A percentile compares a stretch with the other conserved stretches of the same genome.
phyloP scores from a whole-genome alignment of 2,797 vertebrate species.

The Chrysocyon brachyurus region DNA sequence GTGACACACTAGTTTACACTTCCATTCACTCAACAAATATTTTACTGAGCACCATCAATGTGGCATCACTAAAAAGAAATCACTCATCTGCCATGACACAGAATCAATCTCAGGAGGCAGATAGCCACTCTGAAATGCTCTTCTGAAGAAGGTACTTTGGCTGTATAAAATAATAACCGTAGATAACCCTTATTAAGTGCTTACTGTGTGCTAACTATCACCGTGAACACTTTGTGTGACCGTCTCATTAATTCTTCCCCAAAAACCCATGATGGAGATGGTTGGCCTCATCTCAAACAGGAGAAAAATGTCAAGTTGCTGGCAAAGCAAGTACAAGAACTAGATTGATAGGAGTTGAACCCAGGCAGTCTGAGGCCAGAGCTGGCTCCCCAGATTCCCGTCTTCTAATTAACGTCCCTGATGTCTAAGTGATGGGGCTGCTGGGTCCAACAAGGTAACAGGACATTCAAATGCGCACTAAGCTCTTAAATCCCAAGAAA shows the following conservation, averaged over 20 bases:
- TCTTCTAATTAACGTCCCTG: not conserved
- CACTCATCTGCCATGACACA: not conserved
- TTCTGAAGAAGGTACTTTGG: not conserved
- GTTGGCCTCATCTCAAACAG: not conserved
- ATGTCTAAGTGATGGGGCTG: not conserved
- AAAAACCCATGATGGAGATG: not conserved
- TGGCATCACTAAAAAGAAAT: not conserved
- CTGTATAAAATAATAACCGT: not conserved
- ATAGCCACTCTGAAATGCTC: not conserved
- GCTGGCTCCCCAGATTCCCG: not conserved
- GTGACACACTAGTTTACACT: fast-evolving
- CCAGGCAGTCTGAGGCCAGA: not conserved
- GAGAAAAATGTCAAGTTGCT: not conserved
- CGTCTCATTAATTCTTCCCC: not conserved
- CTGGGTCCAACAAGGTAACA: not conserved
- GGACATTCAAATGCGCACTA: not conserved
- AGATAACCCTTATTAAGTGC: not conserved
- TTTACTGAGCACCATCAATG: not conserved
- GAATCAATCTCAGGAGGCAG: not conserved
- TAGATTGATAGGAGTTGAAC: not conserved
- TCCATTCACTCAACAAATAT: not conserved
- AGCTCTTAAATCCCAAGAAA: not conserved
- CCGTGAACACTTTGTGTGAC: not conserved
- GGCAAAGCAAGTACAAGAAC: not conserved
- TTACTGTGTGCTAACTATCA: not conserved